A percentile compares a stretch with the other conserved stretches of the same genome.
Evolutionary conservation across 2,888 invertebrate species (phyloP).

Genomic region (Callyntrura guangdongensis): DNA sequence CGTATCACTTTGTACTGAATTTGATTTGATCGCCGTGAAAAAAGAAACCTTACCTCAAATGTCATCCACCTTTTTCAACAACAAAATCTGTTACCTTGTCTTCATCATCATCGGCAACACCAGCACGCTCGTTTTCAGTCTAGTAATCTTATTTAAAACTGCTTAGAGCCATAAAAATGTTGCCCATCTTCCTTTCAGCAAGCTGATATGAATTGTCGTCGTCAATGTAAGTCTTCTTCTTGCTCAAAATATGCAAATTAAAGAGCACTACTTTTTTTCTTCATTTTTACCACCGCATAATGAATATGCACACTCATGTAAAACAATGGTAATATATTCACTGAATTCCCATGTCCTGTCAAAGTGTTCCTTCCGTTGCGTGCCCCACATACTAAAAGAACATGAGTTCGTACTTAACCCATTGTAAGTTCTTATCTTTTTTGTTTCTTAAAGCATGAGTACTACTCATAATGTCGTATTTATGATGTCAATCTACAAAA

Average conservation of each 20-base stretch:
- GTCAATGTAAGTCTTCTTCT: background rate
- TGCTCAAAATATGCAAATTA: background rate
- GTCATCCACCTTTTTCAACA: conserved; percentile 39
- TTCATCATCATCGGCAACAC: background rate
- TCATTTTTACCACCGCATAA: background rate
- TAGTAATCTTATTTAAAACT: background rate
- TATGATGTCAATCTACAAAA: conserved; percentile 35
- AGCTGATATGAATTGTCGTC: background rate
- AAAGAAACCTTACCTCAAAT: background rate
- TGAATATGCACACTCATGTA: background rate
- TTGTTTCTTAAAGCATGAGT: background rate
- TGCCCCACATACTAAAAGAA: conserved; percentile 55
- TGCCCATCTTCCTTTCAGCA: background rate
- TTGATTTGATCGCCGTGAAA: background rate
- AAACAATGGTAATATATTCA: conserved; percentile 10
- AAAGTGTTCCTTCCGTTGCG: conserved; percentile 69
- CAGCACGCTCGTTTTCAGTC: background rate
- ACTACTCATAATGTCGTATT: conserved; percentile 16
- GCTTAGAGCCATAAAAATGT: background rate
- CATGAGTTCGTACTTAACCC: conserved; percentile 30
- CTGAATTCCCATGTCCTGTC: conserved; percentile 61
- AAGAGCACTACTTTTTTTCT: background rate
- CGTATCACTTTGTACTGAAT: background rate
- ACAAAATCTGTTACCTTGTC: background rate
- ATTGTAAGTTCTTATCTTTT: background rate